phyloP scores from a whole-genome alignment of 1,140 invertebrate genomes.

The Drosophila biarmipes region DNA sequence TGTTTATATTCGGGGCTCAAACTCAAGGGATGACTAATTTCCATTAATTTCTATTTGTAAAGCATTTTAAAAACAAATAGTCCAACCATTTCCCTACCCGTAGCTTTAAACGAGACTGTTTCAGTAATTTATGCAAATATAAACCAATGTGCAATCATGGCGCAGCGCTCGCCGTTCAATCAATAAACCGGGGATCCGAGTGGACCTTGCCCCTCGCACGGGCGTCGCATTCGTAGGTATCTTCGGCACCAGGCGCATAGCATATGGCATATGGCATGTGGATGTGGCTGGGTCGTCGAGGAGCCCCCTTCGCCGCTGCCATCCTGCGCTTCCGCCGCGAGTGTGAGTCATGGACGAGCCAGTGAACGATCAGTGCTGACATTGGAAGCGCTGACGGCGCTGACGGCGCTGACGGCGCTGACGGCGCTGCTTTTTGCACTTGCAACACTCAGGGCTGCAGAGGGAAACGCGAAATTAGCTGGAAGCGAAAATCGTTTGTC shows the following conservation, averaged over 20 bases:
- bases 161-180: slow-evolving; percentile 26
- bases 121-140: slow-evolving; percentile 36
- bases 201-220: slow-evolving; percentile 20
- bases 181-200: slow-evolving; percentile 31
- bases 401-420: too few species aligned
- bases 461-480: slow-evolving; percentile 70
- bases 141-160: slow-evolving; percentile 28
- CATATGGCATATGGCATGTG: too few species aligned
- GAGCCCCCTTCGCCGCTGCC: background rate
- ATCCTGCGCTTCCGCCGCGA: slow-evolving; percentile 53
- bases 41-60: too few species aligned
- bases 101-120: slow-evolving; percentile 1
- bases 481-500: slow-evolving; percentile 69
- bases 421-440: slow-evolving; percentile 49
- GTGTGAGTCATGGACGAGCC: slow-evolving; percentile 69
- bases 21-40: too few species aligned
- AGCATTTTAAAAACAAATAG: too few species aligned
- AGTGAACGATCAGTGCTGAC: slow-evolving; percentile 74
- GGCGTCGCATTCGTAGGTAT: background rate
- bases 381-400: slow-evolving; percentile 67
- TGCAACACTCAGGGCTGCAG: slow-evolving; percentile 52
- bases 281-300: background rate
- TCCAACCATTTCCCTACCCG: too few species aligned
- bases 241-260: background rate
- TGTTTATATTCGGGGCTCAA: background rate